These are phyloP conservation scores for Falcaria lacertinaria DNA, from an alignment of 2,888 invertebrate species.

Conservation along the genomic window DNA sequence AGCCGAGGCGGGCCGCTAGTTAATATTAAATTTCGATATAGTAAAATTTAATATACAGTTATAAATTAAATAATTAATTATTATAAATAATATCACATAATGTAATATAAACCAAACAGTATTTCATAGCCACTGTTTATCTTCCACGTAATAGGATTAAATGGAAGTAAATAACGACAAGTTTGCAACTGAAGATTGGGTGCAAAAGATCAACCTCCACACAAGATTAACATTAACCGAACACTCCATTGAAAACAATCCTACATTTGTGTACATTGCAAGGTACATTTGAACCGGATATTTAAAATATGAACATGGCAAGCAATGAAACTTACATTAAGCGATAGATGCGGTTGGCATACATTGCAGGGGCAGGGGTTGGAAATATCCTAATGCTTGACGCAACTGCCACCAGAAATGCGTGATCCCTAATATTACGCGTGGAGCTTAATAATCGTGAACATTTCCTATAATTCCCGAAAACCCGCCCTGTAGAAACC, in stretches of 20 bases:
- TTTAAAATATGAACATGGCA: neutral
- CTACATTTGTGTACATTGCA: too few species aligned
- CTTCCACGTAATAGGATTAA: too few species aligned
- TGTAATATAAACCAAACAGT: too few species aligned
- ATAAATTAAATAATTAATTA: too few species aligned
- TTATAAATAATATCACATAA: too few species aligned
- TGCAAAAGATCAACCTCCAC: constrained; percentile 29
- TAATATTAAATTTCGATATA: too few species aligned
- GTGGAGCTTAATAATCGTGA: constrained; percentile 34
- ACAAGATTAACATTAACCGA: neutral
- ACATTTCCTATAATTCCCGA: constrained; percentile 39
- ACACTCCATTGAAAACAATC: too few species aligned
- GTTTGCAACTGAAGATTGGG: constrained; percentile 25
- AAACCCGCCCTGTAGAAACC: constrained; percentile 32
- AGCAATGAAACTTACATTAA: neutral
- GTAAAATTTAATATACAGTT: too few species aligned
- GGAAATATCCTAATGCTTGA: constrained; percentile 16
- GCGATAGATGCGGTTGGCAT: neutral
- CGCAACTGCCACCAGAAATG: constrained; percentile 22
- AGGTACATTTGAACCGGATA: neutral
- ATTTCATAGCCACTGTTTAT: too few species aligned
- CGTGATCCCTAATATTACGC: constrained; percentile 23
- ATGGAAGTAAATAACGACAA: constrained; percentile 11
- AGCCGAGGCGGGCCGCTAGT: too few species aligned
- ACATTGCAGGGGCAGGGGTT: neutral